Conservation (phyloP, 2,797 vertebrate genomes). For the Garrulus glandarius region DNA sequence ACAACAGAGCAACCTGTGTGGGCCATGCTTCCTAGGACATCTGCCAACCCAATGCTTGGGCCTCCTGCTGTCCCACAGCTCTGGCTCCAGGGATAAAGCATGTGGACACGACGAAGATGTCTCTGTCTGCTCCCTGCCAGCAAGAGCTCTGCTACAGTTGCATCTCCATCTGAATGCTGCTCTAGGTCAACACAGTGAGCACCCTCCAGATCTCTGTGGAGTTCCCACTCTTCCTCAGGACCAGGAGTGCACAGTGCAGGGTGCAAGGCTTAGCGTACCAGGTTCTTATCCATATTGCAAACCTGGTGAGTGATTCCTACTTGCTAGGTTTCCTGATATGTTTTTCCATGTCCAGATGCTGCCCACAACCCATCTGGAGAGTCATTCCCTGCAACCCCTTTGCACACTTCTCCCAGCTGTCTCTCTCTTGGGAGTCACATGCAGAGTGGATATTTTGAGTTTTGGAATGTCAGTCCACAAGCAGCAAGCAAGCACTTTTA, state of each 20-base stretch:
- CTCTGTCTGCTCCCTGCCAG: not conserved
- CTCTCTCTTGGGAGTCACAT: not conserved
- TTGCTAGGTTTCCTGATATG: not conserved
- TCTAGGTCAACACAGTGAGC: not conserved
- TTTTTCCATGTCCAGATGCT: not conserved
- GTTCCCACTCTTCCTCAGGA: not conserved
- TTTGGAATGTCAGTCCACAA: not conserved
- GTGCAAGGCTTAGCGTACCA: not conserved
- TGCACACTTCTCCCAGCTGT: not conserved
- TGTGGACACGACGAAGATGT: fast-evolving
- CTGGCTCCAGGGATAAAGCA: not conserved
- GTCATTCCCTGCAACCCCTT: fast-evolving
- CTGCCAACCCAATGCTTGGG: not conserved
- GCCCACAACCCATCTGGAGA: not conserved
- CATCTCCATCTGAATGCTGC: not conserved
- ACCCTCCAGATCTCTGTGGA: not conserved
- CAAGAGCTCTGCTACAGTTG: not conserved
- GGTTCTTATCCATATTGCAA: not conserved
- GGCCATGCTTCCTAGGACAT: not conserved
- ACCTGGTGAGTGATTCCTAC: not conserved
- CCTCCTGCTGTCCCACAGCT: fast-evolving
- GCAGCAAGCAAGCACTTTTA: not conserved
- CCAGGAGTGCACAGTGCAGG: not conserved
- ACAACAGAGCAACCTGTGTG: not conserved
- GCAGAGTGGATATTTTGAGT: not conserved